A percentile compares a stretch with the other conserved stretches of the same genome.
Evolutionary conservation across 2,113 vertebrate species (phyloP).

Genomic region (Bombycilla garrulus): DNA sequence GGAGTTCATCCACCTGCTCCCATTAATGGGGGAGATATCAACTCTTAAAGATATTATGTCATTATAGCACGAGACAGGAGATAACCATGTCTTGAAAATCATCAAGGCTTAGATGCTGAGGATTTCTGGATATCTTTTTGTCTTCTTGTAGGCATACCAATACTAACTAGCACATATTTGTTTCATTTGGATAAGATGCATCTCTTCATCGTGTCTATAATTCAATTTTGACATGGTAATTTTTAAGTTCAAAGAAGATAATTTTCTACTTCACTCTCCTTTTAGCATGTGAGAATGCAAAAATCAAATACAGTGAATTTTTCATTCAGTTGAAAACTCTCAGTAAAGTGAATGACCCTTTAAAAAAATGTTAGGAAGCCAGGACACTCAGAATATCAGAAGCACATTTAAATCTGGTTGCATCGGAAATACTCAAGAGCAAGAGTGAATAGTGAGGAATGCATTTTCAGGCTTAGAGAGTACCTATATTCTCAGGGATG

Average conservation of each 20-base stretch:
- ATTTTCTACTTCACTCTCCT: not conserved
- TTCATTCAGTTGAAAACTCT: conserved; percentile 41
- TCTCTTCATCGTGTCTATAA: not conserved
- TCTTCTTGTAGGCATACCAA: not conserved
- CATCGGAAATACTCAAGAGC: conserved; percentile 26
- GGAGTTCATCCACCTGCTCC: not conserved
- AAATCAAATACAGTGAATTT: conserved; percentile 4
- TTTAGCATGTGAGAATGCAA: conserved; percentile 3
- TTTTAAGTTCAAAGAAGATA: conserved; percentile 3
- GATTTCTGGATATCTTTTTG: not conserved
- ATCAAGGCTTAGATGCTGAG: not conserved
- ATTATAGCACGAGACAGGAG: not conserved
- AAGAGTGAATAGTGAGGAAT: conserved; percentile 8
- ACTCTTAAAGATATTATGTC: not conserved
- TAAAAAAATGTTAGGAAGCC: conserved; percentile 48
- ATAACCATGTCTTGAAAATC: not conserved
- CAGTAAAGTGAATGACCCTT: conserved; percentile 49
- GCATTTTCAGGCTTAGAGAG: conserved; percentile 14
- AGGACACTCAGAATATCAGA: conserved; percentile 32
- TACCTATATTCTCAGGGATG: not conserved
- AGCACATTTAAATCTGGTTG: conserved; percentile 23
- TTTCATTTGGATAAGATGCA: not conserved
- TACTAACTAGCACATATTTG: not conserved
- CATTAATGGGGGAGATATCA: accelerated
- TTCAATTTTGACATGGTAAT: not conserved